Base-by-base conservation (phyloP, 2,888 invertebrate genomes). In the Hesperia comma region DNA sequence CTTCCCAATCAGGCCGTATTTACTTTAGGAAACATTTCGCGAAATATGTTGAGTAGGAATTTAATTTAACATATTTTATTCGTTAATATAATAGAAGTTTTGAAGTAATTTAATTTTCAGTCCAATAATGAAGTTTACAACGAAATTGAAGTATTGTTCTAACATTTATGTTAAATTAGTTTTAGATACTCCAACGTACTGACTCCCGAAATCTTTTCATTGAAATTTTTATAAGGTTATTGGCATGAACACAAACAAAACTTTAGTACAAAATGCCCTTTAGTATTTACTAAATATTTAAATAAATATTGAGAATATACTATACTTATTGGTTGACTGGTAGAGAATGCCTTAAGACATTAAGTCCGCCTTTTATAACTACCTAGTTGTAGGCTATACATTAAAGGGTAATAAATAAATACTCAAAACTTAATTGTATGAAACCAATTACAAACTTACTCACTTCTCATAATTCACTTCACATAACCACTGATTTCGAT, bases 11-110 rank as follows among this genome's bases (percentile, higher is more conserved):
- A 17, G 54, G 33, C 54, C 60, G 54, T 82, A 83, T 58, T 58
- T 64, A 53, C 57, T 85, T 83, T 63, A 62, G 68, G 76, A 75
- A 82, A 80, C 75, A 77, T 80, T 82, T 78, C 70, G 70, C 71
- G 81, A 87, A 85, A 84, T 78, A 74, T 77, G 75, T 78, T 78
- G 67, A 75, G 75, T 75, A 56, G 70, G 82, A 84, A 82, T 82
- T 85, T 81, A 81, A 83, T 86, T 82, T 82, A 75, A 79, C 77
- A 78, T 73, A 76, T 71, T 46, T 17, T 40, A 51, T 51, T 14
- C n/a, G 10, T 15, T 41, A 41, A 40, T 64, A 53, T 51, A 53
- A 41, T 64, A 41, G n/a, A 26, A 53, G 51, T 64, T 41, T 17
- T 51, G 32, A 64, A 58, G 26, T 58, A 19, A 41, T 57, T 63